Percentiles rank a stretch among this genome's conserved stretches.
Evolutionary conservation across 2,113 vertebrate genomes (phyloP).

Genomic region (Spilogale gracilis): DNA sequence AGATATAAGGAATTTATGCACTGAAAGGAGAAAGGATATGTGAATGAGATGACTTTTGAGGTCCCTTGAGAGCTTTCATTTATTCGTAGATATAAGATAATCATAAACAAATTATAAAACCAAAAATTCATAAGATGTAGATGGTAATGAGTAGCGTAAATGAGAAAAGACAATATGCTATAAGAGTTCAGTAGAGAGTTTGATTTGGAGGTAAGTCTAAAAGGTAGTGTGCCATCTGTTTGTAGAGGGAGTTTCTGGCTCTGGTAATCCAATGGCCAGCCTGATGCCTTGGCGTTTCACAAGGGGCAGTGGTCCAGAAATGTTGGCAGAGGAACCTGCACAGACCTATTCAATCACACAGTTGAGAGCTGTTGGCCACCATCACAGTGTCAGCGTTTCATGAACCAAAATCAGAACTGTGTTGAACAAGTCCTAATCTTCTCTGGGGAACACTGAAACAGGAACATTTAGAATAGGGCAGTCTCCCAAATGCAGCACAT

Average conservation of each 20-base stretch:
- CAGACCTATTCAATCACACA: neutral
- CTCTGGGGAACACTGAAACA: neutral
- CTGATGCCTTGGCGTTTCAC: neutral
- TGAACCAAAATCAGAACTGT: neutral
- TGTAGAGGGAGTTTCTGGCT: slow-evolving; percentile 6
- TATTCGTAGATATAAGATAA: neutral
- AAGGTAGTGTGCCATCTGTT: neutral
- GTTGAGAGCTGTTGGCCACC: slow-evolving; percentile 17
- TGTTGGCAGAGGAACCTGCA: neutral
- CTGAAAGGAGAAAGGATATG: neutral
- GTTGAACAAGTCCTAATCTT: neutral
- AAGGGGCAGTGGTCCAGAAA: neutral
- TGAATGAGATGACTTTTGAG: neutral
- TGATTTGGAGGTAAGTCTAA: neutral
- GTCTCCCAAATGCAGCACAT: neutral
- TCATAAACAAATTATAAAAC: neutral
- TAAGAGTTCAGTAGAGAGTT: neutral
- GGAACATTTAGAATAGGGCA: neutral
- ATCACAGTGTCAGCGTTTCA: neutral
- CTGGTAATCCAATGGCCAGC: neutral
- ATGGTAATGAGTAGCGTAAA: neutral
- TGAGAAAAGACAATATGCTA: neutral
- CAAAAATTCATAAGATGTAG: neutral
- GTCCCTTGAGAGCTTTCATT: neutral
- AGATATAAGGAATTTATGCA: neutral